Percentiles rank a stretch among this genome's conserved stretches.
Evolutionary conservation across 2,888 invertebrate genomes (phyloP).

Genomic region (Agelastica alni): DNA sequence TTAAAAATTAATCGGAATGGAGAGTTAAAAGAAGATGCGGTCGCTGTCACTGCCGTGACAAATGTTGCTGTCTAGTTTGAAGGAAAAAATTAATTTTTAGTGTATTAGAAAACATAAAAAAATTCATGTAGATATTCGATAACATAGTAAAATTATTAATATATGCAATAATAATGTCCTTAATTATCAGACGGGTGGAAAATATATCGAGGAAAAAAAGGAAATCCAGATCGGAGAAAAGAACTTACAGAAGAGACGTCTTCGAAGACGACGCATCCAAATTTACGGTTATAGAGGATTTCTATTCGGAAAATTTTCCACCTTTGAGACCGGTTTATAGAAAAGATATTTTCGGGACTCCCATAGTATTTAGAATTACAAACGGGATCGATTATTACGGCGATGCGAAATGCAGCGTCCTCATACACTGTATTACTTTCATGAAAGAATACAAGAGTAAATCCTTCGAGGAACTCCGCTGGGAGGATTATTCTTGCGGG

Average conservation of each 20-base stretch:
- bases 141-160: too few relatives aligned
- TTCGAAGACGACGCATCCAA: constrained; percentile 26
- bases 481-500: constrained; percentile 33
- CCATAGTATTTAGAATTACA: constrained; percentile 24
- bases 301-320: constrained; percentile 28
- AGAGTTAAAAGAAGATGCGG: too few relatives aligned
- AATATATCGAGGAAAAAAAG: constrained; percentile 28
- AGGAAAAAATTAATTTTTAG: background rate
- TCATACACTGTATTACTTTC: constrained; percentile 28
- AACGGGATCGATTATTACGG: constrained; percentile 24
- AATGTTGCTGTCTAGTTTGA: background rate
- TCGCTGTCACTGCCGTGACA: too few relatives aligned
- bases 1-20: too few relatives aligned
- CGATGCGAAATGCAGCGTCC: constrained; percentile 20
- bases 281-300: constrained; percentile 22
- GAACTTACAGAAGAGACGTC: constrained; percentile 6
- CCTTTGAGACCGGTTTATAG: constrained; percentile 28
- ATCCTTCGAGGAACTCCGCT: constrained; percentile 35
- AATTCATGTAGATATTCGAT: constrained; percentile 1
- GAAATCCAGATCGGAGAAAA: constrained; percentile 21
- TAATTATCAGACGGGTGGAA: constrained; percentile 30
- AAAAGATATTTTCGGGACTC: constrained; percentile 29
- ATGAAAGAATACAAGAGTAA: constrained; percentile 30
- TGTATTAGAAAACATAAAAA: background rate
- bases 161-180: constrained; percentile 28